Evolutionary conservation across 2,797 vertebrate species (phyloP), one percentile per base, ranked within the genome.

Genomic region (Hydrocynus forskahlii): DNA sequence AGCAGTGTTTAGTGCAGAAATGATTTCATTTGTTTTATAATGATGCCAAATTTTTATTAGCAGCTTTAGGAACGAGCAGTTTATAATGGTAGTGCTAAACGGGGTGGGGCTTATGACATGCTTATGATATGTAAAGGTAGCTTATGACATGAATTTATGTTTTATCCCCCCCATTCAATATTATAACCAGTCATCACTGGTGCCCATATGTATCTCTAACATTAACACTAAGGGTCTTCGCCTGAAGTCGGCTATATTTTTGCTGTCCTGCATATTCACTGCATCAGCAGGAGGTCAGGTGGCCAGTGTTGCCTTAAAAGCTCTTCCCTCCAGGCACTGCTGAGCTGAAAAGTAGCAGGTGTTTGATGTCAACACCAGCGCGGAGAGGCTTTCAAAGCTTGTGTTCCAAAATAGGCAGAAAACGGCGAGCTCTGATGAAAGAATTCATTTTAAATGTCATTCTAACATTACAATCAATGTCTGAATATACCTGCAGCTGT

Each of bases 401-500:
- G 19, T 43, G 38, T 45, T 60, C 72, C 55, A 60, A 60, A 74
- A 74, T 23, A 21, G 55, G 14, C 10, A 10, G 43, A 76, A 71
- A 71, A 72, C 0, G 5, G 54, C 38, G 25, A 60, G 50, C 52
- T 43, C 63, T 79, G 62, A 83, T 75, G 62, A 83, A 79, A 62
- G 57, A 54, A 66, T 60, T 13, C 8, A 50, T 67, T 55, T 60
- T n/a, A 78, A 76, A 77, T 76, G 40, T 59, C 69, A 38, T 55
- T 78, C 52, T 67, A 29, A 16, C 19, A 79, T 83, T 62, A 63
- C 10, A 75, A 79, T 82, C 68, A 73, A 23, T 78, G 50, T 16
- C 54, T 64, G 57, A 72, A 71, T 67, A 67, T 69, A 45, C 21
- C 54, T 40, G 29, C 81, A 82, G 81, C 81, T 82, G 81, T 68